Evolutionary conservation across 2,113 vertebrate genomes (phyloP).

Genomic region (Mugil cephalus): DNA sequence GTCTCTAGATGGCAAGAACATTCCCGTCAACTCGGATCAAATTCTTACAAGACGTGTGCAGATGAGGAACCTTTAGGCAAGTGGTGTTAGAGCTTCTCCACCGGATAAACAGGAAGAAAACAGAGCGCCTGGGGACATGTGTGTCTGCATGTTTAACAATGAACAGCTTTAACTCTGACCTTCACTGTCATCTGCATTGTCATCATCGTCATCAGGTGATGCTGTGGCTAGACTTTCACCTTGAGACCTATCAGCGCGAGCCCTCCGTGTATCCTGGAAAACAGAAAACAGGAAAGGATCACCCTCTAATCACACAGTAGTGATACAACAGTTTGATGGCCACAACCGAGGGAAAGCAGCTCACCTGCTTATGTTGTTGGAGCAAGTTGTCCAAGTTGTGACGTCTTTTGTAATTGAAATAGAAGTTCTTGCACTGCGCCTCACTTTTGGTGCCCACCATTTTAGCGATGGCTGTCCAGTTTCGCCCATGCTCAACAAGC

Average conservation of each 20-base stretch:
- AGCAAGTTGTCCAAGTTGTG: conserved; percentile 97
- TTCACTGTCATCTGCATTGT: conserved; percentile 97
- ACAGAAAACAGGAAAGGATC: conserved; percentile 10
- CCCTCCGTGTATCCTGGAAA: conserved; percentile 85
- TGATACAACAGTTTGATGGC: not conserved
- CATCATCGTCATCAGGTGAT: conserved; percentile 96
- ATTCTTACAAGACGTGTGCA: conserved; percentile 14
- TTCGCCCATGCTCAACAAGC: conserved; percentile 95
- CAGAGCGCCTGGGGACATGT: conserved; percentile 3
- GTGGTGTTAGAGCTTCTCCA: not conserved
- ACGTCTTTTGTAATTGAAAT: conserved; percentile 98
- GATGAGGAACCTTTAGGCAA: not conserved
- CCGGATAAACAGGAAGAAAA: conserved; percentile 29
- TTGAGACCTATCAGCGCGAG: conserved; percentile 93
- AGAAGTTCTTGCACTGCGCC: conserved; percentile 99
- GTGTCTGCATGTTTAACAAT: not conserved
- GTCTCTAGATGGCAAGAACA: conserved; percentile 31
- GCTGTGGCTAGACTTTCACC: conserved; percentile 93
- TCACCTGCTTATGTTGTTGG: conserved; percentile 95
- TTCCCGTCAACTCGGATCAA: conserved; percentile 46
- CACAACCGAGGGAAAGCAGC: not conserved
- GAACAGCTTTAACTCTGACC: conserved; percentile 82
- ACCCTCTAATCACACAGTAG: not conserved
- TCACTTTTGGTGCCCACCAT: conserved; percentile 99
- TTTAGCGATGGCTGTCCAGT: conserved; percentile 98